Base-by-base conservation (phyloP, 2,888 invertebrate species). In the Thecophora atra region DNA sequence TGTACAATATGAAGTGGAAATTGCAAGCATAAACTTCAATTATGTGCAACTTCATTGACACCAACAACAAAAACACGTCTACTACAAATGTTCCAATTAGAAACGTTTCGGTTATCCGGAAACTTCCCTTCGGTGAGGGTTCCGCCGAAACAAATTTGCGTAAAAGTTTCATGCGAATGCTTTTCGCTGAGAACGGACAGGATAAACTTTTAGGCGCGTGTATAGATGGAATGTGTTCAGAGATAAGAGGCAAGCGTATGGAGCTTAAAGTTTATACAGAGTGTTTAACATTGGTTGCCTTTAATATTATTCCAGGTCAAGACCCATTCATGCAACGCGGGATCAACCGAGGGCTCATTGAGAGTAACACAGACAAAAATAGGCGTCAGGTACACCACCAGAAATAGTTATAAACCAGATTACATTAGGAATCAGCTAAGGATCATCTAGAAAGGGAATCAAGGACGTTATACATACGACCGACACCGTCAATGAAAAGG, bases 71-170 rank as follows among this genome's bases (percentile, higher is more conserved):
- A 24, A 17, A 1, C 47, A 47, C 47, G 13, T 11, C 44, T 44
- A 17, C 24, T 21, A 24, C 63, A 37, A n/a, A 37, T 42, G 37
- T 63, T 24, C 44, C 64, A 64, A 44, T 47, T 44, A 64, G 17
- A 26, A n/a, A 47, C 21, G 21, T 47, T 64, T 42, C 3, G n/a
- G n/a, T n/a, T n/a, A n/a, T n/a, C 19, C 42, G 11, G 19, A 63
- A 64, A 60, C 26, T 64, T 64, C 4, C 5, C 15, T 11, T 4
- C 15, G 1, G 37, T 37, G 37, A 37, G 11, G 37, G 11, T 37
- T 37, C 7, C 37, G 37, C 6, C 7, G 11, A 37, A 37, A 37
- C 37, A 37, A 37, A 47, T 47, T 47, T 1, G n/a, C 47, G 6
- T 11, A 24, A 30, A 60, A 30, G 28, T 60, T 60, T n/a, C 15